Conservation (phyloP, 2,888 invertebrate genomes). For the Noctua janthe region DNA sequence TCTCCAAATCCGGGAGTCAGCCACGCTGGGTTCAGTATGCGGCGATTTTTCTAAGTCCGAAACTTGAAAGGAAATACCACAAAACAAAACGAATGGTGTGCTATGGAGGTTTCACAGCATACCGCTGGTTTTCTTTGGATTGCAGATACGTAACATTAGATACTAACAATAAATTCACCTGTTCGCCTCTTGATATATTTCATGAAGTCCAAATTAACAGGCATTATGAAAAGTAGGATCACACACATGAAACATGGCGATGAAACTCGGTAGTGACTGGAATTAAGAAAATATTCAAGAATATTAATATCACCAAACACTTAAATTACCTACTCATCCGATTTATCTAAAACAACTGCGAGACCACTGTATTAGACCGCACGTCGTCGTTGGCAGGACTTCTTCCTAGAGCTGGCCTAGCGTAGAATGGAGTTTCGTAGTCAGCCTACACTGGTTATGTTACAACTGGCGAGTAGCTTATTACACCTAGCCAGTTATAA, state of each 20-base stretch:
- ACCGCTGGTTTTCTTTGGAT: background rate
- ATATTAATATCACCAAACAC: background rate
- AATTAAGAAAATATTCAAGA: slow-evolving; percentile 9
- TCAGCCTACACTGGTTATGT: background rate
- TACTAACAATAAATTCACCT: slow-evolving; percentile 64
- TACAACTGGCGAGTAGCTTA: background rate
- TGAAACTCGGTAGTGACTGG: slow-evolving; percentile 73
- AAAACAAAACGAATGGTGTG: background rate
- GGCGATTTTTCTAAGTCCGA: background rate
- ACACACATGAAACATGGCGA: slow-evolving; percentile 76
- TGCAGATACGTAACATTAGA: background rate
- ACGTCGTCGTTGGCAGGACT: background rate
- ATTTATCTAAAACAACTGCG: no score
- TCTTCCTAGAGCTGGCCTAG: background rate
- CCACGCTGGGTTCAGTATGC: no score
- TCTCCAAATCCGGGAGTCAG: background rate
- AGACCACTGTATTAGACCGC: background rate
- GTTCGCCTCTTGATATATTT: slow-evolving; percentile 73
- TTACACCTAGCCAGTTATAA: background rate
- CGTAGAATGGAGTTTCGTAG: background rate
- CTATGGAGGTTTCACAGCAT: background rate
- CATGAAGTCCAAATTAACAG: slow-evolving; percentile 74
- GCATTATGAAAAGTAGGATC: slow-evolving; percentile 75
- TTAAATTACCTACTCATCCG: background rate
- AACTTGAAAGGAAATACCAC: background rate